Evolutionary conservation across 2,888 invertebrate genomes (phyloP).

Genomic region (Epiblema foenella): DNA sequence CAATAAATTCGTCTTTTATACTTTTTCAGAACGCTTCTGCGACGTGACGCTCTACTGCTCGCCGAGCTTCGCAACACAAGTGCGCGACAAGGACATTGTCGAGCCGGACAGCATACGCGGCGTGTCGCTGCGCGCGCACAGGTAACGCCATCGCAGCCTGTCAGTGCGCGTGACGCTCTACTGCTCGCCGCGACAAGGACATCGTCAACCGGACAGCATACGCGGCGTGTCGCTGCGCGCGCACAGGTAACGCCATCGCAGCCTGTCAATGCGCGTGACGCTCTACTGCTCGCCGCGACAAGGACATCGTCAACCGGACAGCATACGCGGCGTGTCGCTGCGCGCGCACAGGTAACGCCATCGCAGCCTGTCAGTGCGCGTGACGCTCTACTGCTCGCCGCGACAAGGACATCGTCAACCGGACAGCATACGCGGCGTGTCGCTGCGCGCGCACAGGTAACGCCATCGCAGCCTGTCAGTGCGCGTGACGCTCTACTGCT

Average conservation of each 20-base stretch:
- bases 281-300: conserved; percentile 88
- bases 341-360: conserved; percentile 72
- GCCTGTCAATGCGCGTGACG: conserved; percentile 91
- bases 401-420: too few relatives aligned
- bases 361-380: too few relatives aligned
- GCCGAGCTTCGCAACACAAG: conserved; percentile 74
- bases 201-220: conserved; percentile 67
- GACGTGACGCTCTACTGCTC: conserved; percentile 93
- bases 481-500: too few relatives aligned
- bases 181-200: conserved; percentile 84
- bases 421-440: too few relatives aligned
- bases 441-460: too few relatives aligned
- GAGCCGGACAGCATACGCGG: conserved; percentile 72
- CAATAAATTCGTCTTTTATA: background rate
- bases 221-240: conserved; percentile 77
- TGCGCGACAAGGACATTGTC: conserved; percentile 69
- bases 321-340: conserved; percentile 74
- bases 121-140: conserved; percentile 77
- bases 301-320: conserved; percentile 62
- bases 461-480: too few relatives aligned
- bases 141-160: conserved; percentile 73
- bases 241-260: conserved; percentile 64
- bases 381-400: conserved; percentile 72
- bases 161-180: conserved; percentile 95
- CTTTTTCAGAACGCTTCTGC: conserved; percentile 92